phyloP scores from a whole-genome alignment of 2,797 vertebrate genomes.

The Zalophus californianus region DNA sequence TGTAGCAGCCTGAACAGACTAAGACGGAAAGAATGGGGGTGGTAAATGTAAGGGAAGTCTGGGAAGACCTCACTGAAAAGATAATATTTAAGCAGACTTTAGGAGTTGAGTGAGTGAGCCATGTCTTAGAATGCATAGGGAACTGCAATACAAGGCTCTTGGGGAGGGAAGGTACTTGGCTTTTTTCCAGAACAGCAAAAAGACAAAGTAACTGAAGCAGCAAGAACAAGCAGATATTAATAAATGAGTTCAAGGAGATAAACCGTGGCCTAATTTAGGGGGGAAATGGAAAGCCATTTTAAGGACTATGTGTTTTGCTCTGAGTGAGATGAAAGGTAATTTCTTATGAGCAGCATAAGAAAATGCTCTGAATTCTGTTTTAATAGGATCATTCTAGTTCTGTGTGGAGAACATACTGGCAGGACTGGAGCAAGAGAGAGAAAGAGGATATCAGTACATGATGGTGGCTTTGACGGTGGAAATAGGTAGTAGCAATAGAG shows the following conservation, averaged over 20 bases:
- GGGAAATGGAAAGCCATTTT: background rate
- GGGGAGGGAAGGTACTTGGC: background rate
- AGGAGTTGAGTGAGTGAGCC: background rate
- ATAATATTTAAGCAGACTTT: background rate
- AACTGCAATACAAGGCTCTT: background rate
- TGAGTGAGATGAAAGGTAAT: background rate
- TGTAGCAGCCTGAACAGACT: background rate
- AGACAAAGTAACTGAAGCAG: background rate
- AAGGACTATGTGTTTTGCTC: background rate
- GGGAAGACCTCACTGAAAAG: background rate
- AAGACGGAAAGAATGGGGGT: background rate
- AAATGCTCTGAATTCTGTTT: background rate
- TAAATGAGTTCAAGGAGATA: background rate
- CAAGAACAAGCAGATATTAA: background rate
- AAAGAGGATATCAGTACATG: background rate
- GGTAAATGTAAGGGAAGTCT: background rate
- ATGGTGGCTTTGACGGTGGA: background rate
- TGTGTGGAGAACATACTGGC: background rate
- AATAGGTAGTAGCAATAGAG: background rate
- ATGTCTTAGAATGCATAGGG: background rate
- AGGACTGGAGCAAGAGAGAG: background rate
- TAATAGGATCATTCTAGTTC: background rate
- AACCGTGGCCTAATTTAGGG: background rate
- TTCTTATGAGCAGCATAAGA: background rate
- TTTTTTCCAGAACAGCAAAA: background rate